These are phyloP conservation scores for Andrena fulva DNA, from an alignment of 2,888 invertebrate genomes.

Conservation along the genomic window DNA sequence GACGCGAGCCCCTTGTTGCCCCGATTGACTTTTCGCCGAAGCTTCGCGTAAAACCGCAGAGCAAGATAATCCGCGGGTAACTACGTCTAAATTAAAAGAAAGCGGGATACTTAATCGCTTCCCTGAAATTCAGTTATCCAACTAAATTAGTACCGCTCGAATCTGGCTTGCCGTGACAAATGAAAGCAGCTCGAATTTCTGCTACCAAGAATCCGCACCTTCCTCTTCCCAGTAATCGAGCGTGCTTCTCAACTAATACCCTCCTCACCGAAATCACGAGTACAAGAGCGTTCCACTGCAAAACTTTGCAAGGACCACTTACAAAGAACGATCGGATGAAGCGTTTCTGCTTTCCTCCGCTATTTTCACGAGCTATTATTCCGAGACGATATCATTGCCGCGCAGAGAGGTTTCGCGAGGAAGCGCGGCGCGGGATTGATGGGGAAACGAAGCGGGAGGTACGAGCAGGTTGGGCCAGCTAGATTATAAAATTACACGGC, in stretches of 20 bases:
- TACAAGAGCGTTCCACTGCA: too few relatives aligned
- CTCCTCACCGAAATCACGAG: too few relatives aligned
- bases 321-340: too few relatives aligned
- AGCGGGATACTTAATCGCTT: too few relatives aligned
- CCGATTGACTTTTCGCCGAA: conserved; percentile 30
- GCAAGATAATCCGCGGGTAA: too few relatives aligned
- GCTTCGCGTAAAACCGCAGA: conserved; percentile 14
- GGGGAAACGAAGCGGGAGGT: background rate
- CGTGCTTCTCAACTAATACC: too few relatives aligned
- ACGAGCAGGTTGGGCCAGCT: background rate
- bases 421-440: conserved; percentile 1
- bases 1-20: conserved; percentile 24
- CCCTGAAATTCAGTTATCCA: too few relatives aligned
- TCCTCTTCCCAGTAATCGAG: background rate
- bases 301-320: too few relatives aligned
- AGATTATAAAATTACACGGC: conserved; percentile 26
- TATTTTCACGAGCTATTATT: background rate
- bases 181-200: too few relatives aligned
- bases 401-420: background rate
- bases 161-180: too few relatives aligned
- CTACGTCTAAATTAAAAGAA: too few relatives aligned
- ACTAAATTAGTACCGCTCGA: too few relatives aligned
- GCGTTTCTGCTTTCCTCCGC: background rate
- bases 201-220: background rate
- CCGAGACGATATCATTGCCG: background rate